A percentile compares a stretch with the other conserved stretches of the same genome.
phyloP scores from a whole-genome alignment of 1,140 invertebrate genomes.

The Aleiodes sp. region DNA sequence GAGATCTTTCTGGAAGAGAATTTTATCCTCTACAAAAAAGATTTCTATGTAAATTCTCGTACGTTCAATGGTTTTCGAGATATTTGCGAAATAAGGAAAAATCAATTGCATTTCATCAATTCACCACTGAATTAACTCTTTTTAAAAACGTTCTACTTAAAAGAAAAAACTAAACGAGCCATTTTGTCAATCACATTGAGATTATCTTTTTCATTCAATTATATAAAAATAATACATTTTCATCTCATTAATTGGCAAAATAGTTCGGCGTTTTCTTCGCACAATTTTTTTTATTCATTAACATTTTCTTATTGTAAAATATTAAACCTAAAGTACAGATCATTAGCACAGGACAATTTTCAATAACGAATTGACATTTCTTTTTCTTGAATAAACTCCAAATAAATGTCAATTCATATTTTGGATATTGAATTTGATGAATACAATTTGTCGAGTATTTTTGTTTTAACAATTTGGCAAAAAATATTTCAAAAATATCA shows the following conservation, averaged over 20 bases:
- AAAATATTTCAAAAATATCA: background rate
- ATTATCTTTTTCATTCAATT: constrained; percentile 51
- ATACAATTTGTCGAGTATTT: constrained; percentile 13
- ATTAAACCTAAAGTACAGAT: too few species aligned
- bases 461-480: background rate
- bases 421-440: background rate
- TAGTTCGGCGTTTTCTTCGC: constrained; percentile 42
- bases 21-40: too few species aligned
- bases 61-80: too few species aligned
- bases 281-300: background rate
- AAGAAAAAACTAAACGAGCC: constrained; percentile 44
- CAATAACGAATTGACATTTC: background rate
- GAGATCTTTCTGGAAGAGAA: too few species aligned
- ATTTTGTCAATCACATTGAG: constrained; percentile 47
- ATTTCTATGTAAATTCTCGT: too few species aligned
- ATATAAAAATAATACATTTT: constrained; percentile 64
- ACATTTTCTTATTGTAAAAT: background rate
- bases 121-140: too few species aligned
- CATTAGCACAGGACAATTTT: background rate
- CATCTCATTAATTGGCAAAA: constrained; percentile 42
- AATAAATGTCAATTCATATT: too few species aligned
- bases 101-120: too few species aligned
- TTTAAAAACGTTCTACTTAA: constrained; percentile 21
- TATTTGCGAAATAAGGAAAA: too few species aligned
- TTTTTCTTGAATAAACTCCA: too few species aligned